Base-by-base conservation (phyloP, 2,888 invertebrate genomes). In the Hecatera dysodea region DNA sequence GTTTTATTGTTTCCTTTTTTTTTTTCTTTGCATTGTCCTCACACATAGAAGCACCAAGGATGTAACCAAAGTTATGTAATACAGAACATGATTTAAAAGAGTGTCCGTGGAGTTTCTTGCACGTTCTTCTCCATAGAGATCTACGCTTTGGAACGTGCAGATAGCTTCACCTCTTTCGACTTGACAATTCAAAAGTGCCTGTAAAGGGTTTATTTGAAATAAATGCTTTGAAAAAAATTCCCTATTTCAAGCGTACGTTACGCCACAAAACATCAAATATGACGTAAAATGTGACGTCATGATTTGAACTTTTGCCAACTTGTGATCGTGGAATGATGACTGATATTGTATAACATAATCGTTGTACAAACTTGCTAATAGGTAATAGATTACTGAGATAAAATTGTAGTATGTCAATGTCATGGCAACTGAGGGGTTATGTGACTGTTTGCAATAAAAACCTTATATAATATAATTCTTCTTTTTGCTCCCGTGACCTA, bases 261-360 rank as follows among this genome's bases (percentile, higher is more conserved):
- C 5, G 17, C 67, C 53, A 75, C 53, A 36, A 7, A 19, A 75
- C 65, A n/a, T 29, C 4, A 19, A 27, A 29, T 22, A 17, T 75
- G 75, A 75, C 53, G 53, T 42, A n/a, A n/a, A 0, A 15, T 12
- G n/a, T 79, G 65, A 53, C 69, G 55, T 67, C 44, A 44, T 44
- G 62, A 12, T 48, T 71, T 67, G 67, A 66, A 50, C 12, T 48
- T 11, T 42, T 63, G 83, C 80, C 83, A 79, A 69, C 27, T 8
- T 42, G 24, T 48, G 33, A 52, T 22, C 42, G 46, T 0, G 19
- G 39, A 44, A 62, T 39, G 22, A 66, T 53, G 67, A 73, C 57
- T 53, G 36, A 1, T 48, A 5, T 44, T 17, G 53, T 61, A 59
- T 53, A 57, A 57, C 72, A 53, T 69, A 46, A 70, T 70, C 55